phyloP scores from a whole-genome alignment of 2,888 invertebrate genomes.

The Tortrix viridana region DNA sequence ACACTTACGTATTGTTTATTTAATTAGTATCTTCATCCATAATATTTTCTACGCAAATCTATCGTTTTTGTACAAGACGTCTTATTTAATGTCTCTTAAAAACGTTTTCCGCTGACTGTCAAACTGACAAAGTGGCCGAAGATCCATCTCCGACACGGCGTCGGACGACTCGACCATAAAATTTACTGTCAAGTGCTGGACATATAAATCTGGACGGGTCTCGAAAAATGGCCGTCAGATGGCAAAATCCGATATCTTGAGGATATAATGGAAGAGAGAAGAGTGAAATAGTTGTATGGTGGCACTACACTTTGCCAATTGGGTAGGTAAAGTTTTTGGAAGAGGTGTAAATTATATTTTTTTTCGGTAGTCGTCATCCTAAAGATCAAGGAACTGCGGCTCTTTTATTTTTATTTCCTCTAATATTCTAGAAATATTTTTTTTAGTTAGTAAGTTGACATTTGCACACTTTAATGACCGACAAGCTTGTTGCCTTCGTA shows the following conservation, averaged over 20 bases:
- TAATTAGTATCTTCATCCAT: too few relatives aligned
- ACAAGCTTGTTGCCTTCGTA: too few relatives aligned
- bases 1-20: too few relatives aligned
- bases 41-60: not conserved
- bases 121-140: not conserved
- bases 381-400: too few relatives aligned
- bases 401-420: too few relatives aligned
- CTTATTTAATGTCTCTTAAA: conserved; percentile 1
- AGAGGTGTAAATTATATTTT: too few relatives aligned
- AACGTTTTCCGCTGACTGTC: conserved; percentile 11
- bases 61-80: not conserved
- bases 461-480: too few relatives aligned
- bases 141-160: conserved; percentile 5
- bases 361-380: too few relatives aligned
- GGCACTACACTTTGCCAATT: too few relatives aligned
- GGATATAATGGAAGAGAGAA: conserved; percentile 8
- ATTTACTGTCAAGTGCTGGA: conserved; percentile 28
- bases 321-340: too few relatives aligned
- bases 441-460: too few relatives aligned
- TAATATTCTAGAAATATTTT: too few relatives aligned
- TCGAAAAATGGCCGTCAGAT: conserved; percentile 19
- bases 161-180: conserved; percentile 19
- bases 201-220: conserved; percentile 28
- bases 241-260: conserved; percentile 13
- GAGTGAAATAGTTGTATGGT: not conserved